A percentile compares a stretch with the other conserved stretches of the same genome.
Conservation (phyloP, 2,113 vertebrate genomes). For the Prionailurus bengalensis region DNA sequence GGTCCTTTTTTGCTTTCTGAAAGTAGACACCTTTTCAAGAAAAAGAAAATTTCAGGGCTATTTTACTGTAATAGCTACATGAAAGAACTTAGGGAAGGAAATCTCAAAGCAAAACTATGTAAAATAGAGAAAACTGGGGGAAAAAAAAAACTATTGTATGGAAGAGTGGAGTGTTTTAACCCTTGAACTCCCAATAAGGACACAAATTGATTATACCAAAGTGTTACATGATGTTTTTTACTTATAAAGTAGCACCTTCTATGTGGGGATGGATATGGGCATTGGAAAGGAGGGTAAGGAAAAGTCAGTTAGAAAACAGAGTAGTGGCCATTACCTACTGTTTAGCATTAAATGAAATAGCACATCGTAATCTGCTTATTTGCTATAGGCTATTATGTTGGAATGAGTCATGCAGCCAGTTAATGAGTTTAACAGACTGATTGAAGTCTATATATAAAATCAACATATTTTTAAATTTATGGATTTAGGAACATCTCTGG, state of each 20-base stretch:
- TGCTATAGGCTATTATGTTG: not conserved
- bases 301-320: not conserved
- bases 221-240: not conserved
- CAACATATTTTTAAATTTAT: not conserved
- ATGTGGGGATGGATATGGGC: not conserved
- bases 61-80: not conserved
- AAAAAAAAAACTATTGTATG: not conserved
- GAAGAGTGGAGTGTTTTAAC: not conserved
- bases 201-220: not conserved
- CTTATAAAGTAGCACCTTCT: fast-evolving
- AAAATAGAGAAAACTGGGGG: not conserved
- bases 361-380: not conserved
- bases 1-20: not conserved
- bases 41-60: not conserved
- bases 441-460: not conserved
- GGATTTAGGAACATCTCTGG: not conserved
- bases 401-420: not conserved
- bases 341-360: not conserved
- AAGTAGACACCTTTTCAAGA: not conserved
- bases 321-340: not conserved
- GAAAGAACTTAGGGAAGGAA: not conserved
- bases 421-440: not conserved
- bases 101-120: not conserved
- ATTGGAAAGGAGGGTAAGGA: not conserved
- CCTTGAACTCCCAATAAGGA: not conserved